Base-by-base conservation (phyloP, 2,888 invertebrate species). In the Drosophila mayaguana region DNA sequence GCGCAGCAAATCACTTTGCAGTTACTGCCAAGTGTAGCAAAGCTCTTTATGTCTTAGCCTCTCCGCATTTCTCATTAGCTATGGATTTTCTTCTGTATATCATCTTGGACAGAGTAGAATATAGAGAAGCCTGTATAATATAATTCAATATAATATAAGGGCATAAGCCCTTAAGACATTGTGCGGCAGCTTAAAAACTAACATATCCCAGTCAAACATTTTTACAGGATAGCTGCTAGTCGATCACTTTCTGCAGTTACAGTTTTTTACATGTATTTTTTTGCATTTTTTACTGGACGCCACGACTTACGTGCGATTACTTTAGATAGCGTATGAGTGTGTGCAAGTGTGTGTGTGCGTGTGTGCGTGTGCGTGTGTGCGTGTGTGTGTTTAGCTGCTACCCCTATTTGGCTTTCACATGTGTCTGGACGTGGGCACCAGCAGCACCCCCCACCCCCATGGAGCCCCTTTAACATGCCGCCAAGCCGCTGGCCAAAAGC, bases 291-390 rank as follows among this genome's bases (percentile, higher is more conserved):
- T 76, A 71, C 81, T 83, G 86, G 83, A 83, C 86, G 81, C 62
- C 83, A 76, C 55, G 77, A 86, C 86, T 83, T 83, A 79, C 74
- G 75, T 83, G 83, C 77, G 83, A 86, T 86, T 83, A 83, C 81
- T 77, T 83, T 83, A 75, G 74, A 78, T 76, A 71, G 61, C 32
- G 65, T 32, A 50, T n/a, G 53, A 53, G 40, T 43, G 45, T 38
- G 48, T 8, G 60, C 42, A 40, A 18, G 66, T 28, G 55, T 32
- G 69, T 45, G 34, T 20, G 67, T 22, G 70, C 43, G 67, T 38
- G 72, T 51, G 65, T 22, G n/a, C n/a, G 45, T 38, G 48, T 8
- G 60, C 42, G 66, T 28, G 55, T 32, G 69, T 45, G 34, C n/a
- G 67, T 22, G 70, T 46, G 67, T 38, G 72, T 51, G 65, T 22